phyloP scores from a whole-genome alignment of 2,888 invertebrate genomes.

The Trilocha varians region DNA sequence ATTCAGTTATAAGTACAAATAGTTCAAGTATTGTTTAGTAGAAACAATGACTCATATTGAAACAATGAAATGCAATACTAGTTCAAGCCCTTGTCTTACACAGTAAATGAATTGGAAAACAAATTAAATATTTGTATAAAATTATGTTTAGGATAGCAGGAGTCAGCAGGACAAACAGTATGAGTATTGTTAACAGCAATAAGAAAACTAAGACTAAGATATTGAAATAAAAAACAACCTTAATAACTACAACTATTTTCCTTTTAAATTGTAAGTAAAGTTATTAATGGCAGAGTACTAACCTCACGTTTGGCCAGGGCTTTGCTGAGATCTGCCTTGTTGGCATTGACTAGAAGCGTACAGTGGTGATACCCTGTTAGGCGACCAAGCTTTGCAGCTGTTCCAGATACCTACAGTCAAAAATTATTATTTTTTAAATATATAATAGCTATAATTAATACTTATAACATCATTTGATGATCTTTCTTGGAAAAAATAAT shows the following conservation, averaged over 20 bases:
- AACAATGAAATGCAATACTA: conserved; percentile 30
- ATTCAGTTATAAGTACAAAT: conserved; percentile 16
- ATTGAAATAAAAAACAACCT: too few relatives aligned
- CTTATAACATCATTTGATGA: too few relatives aligned
- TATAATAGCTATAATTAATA: not conserved
- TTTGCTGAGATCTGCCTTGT: conserved; percentile 81
- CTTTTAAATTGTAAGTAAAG: not conserved
- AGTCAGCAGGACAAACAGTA: too few relatives aligned
- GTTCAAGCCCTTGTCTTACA: not conserved
- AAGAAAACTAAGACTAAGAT: too few relatives aligned
- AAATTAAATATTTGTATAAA: too few relatives aligned
- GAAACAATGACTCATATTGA: conserved; percentile 37
- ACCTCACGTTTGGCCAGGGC: conserved; percentile 84
- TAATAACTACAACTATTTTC: not conserved
- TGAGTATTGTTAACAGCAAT: too few relatives aligned
- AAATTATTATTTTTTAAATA: conserved; percentile 21
- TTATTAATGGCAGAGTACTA: conserved; percentile 30
- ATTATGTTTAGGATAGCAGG: too few relatives aligned
- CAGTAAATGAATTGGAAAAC: not conserved
- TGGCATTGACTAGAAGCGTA: conserved; percentile 91
- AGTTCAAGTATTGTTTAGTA: conserved; percentile 14
- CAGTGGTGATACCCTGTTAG: conserved; percentile 97
- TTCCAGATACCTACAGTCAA: conserved; percentile 87
- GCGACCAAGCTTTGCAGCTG: conserved; percentile 92
- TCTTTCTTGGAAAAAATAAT: too few relatives aligned